Conservation (phyloP, 2,113 vertebrate genomes). For the Naja naja region DNA sequence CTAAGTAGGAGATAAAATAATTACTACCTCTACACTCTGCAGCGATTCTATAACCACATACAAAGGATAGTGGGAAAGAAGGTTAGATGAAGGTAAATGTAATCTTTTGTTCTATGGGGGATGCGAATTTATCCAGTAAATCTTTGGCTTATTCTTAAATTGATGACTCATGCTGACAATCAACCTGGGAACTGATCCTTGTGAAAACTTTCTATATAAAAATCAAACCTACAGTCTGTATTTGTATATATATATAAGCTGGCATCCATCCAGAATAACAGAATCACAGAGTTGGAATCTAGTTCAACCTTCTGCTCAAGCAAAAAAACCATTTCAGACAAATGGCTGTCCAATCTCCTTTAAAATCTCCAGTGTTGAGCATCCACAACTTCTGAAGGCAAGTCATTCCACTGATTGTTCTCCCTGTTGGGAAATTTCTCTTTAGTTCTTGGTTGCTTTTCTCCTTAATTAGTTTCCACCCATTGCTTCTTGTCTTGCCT, state of each 20-base stretch:
- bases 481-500: not conserved
- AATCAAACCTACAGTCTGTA: slow-evolving; percentile 31
- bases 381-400: not conserved
- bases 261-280: not conserved
- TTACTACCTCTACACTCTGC: not conserved
- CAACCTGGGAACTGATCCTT: slow-evolving; percentile 28
- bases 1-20: not conserved
- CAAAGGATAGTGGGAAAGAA: not conserved
- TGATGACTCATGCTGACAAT: slow-evolving; percentile 51
- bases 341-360: not conserved
- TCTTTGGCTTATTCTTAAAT: slow-evolving; percentile 33
- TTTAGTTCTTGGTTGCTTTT: not conserved
- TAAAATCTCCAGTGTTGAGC: not conserved
- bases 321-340: not conserved
- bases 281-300: not conserved
- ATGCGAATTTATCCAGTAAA: slow-evolving; percentile 40
- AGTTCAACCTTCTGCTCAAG: not conserved
- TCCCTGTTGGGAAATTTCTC: not conserved
- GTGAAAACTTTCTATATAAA: slow-evolving; percentile 16
- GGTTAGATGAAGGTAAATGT: not conserved
- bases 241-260: slow-evolving; percentile 5
- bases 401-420: not conserved
- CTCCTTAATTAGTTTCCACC: not conserved
- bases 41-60: not conserved
- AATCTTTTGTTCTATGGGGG: slow-evolving; percentile 26